Evolutionary conservation across 2,113 vertebrate genomes (phyloP).

Genomic region (Physeter macrocephalus): DNA sequence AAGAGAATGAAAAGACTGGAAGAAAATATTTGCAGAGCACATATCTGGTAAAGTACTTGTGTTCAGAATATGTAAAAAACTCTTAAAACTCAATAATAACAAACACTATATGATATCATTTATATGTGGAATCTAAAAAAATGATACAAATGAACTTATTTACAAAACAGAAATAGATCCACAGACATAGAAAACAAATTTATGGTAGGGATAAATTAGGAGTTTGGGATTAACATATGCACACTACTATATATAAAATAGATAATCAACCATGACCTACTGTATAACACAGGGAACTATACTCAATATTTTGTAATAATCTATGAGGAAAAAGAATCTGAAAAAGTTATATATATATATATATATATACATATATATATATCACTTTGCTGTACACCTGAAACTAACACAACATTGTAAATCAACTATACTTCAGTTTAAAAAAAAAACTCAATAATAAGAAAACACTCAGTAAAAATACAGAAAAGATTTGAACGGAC

Average conservation of each 20-base stretch:
- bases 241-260: neutral
- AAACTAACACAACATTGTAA: neutral
- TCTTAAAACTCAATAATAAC: neutral
- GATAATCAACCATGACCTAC: neutral
- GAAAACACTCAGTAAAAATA: neutral
- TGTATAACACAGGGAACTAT: neutral
- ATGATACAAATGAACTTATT: neutral
- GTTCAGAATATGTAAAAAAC: neutral
- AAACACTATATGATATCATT: neutral
- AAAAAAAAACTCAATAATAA: neutral
- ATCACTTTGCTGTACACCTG: neutral
- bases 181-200: neutral
- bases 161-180: neutral
- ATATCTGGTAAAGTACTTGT: neutral
- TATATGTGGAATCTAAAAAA: neutral
- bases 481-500: neutral
- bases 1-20: neutral
- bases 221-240: neutral
- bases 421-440: neutral
- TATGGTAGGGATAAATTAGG: neutral
- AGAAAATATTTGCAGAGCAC: neutral
- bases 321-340: no score
- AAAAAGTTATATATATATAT: fast-evolving
- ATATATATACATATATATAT: fast-evolving
- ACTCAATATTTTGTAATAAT: neutral